Evolutionary conservation across 2,113 vertebrate species (phyloP).

Genomic region (Gymnogyps californianus): DNA sequence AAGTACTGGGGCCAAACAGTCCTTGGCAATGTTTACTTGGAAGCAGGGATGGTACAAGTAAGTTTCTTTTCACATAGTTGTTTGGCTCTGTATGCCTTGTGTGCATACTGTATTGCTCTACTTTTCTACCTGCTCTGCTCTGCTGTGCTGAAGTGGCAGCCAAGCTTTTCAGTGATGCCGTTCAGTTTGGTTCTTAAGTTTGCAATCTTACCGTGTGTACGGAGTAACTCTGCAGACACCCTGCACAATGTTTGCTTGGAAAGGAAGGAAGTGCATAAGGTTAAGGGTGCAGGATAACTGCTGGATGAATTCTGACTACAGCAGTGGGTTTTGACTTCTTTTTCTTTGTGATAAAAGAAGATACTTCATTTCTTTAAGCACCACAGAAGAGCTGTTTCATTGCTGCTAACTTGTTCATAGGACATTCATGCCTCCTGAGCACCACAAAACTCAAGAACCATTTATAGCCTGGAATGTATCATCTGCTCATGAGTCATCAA

Average conservation of each 20-base stretch:
- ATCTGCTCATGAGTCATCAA: slow-evolving; percentile 39
- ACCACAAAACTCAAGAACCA: neutral
- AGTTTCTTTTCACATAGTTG: neutral
- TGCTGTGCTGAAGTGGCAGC: neutral
- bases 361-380: neutral
- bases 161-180: neutral
- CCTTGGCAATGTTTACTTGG: neutral
- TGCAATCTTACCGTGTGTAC: rapidly evolving
- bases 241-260: neutral
- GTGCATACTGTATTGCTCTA: neutral
- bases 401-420: neutral
- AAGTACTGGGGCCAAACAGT: neutral
- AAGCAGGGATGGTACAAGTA: neutral
- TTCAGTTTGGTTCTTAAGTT: neutral
- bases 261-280: neutral
- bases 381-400: neutral
- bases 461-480: slow-evolving; percentile 55
- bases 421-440: neutral
- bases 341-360: neutral
- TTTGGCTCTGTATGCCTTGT: neutral
- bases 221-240: neutral
- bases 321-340: neutral
- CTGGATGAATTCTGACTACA: neutral
- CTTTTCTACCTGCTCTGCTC: neutral
- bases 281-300: neutral